Percentiles rank a stretch among this genome's conserved stretches.
These are phyloP conservation scores for Alligator mississippiensis DNA, from an alignment of 2,113 vertebrate genomes.

Conservation along the genomic window DNA sequence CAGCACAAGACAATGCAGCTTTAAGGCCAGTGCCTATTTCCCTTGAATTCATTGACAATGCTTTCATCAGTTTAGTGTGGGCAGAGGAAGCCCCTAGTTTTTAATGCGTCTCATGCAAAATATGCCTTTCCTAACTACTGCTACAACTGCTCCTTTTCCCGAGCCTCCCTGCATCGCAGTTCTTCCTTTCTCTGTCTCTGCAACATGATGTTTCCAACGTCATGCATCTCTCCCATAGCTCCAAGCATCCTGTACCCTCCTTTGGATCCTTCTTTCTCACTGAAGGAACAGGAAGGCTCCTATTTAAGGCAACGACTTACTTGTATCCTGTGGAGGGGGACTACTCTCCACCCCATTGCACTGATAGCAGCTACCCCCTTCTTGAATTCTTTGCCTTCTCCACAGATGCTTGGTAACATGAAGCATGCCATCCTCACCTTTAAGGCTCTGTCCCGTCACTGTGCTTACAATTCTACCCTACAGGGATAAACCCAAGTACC, in stretches of 20 bases:
- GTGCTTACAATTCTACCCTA: background rate
- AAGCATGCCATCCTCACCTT: background rate
- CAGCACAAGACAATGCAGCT: constrained; percentile 39
- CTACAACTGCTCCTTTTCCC: background rate
- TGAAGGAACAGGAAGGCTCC: background rate
- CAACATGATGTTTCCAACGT: background rate
- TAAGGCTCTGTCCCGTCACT: background rate
- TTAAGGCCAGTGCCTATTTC: constrained; percentile 36
- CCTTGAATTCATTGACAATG: constrained; percentile 4
- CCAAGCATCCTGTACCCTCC: background rate
- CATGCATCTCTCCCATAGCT: background rate
- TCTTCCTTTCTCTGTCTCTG: background rate
- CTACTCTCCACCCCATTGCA: too few relatives aligned
- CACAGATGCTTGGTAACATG: background rate
- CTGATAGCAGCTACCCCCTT: background rate
- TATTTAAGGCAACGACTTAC: background rate
- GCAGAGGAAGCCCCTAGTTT: background rate
- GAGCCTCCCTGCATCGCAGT: background rate
- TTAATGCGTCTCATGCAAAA: background rate
- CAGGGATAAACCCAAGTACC: too few relatives aligned
- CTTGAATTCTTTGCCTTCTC: background rate
- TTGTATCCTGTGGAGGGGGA: background rate
- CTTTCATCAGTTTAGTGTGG: background rate
- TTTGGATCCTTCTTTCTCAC: background rate
- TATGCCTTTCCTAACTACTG: background rate